Evolutionary conservation across 2,113 vertebrate genomes (phyloP).

Genomic region (Chaetorhynchus papuensis): DNA sequence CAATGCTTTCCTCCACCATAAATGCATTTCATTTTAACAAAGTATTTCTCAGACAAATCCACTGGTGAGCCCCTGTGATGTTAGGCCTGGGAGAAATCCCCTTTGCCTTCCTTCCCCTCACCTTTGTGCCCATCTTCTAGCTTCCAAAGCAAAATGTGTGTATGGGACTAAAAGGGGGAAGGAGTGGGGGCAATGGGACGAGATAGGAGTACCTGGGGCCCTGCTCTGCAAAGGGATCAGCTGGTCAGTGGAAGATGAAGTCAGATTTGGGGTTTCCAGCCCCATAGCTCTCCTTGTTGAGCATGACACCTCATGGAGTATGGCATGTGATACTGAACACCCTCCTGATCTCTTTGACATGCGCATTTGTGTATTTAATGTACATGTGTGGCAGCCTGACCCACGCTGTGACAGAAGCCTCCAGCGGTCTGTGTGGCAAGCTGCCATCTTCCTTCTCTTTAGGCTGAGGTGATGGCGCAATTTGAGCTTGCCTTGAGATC

Average conservation of each 20-base stretch:
- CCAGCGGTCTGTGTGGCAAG: background rate
- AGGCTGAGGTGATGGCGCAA: background rate
- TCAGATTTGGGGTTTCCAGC: background rate
- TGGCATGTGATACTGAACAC: background rate
- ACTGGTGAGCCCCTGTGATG: background rate
- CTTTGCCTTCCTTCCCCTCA: background rate
- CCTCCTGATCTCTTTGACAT: background rate
- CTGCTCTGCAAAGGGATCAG: background rate
- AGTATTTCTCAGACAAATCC: background rate
- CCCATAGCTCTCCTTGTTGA: background rate
- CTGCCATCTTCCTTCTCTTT: background rate
- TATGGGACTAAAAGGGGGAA: background rate
- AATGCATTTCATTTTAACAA: background rate
- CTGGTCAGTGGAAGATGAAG: background rate
- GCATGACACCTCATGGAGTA: background rate
- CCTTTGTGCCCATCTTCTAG: background rate
- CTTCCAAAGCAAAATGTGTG: background rate
- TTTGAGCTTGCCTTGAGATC: background rate
- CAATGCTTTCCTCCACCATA: background rate
- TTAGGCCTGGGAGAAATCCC: background rate
- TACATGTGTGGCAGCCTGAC: background rate
- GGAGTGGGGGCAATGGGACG: rapidly evolving
- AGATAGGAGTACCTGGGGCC: background rate
- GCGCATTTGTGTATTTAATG: background rate
- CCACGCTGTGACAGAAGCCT: background rate